phyloP scores from a whole-genome alignment of 2,888 invertebrate species.

The Ischnus inquisitorius region DNA sequence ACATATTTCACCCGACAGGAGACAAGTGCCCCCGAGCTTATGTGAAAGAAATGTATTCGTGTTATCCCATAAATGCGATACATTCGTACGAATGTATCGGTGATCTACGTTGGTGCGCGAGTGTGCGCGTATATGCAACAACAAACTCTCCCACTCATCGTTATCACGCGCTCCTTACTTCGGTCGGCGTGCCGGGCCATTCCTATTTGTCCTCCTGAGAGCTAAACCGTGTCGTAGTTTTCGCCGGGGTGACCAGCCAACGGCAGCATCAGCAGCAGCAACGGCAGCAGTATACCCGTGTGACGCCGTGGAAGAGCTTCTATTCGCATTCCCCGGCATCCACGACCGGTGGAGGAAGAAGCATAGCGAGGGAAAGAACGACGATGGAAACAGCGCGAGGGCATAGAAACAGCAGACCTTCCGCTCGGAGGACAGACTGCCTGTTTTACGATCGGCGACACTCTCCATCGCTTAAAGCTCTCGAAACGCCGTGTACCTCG shows the following conservation, averaged over 20 bases:
- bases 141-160: conserved; percentile 80
- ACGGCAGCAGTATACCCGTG: conserved; percentile 27
- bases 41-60: conserved; percentile 8
- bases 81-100: conserved; percentile 27
- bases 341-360: conserved; percentile 24
- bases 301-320: conserved; percentile 48
- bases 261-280: conserved; percentile 53
- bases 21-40: conserved; percentile 9
- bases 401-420: neutral
- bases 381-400: conserved; percentile 29
- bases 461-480: conserved; percentile 70
- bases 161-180: conserved; percentile 77
- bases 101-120: neutral
- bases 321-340: conserved; percentile 36
- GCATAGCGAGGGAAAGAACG: conserved; percentile 20
- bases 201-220: conserved; percentile 84
- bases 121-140: conserved; percentile 66
- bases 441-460: conserved; percentile 78
- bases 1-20: too few species aligned
- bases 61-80: neutral
- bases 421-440: conserved; percentile 53
- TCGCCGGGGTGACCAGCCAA: conserved; percentile 78
- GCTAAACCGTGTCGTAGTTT: conserved; percentile 83
- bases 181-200: conserved; percentile 72
- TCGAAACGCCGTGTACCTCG: conserved; percentile 19